These are phyloP conservation scores for Alviniconcha marisindica DNA, from an alignment of 1,140 invertebrate genomes.

Conservation along the genomic window DNA sequence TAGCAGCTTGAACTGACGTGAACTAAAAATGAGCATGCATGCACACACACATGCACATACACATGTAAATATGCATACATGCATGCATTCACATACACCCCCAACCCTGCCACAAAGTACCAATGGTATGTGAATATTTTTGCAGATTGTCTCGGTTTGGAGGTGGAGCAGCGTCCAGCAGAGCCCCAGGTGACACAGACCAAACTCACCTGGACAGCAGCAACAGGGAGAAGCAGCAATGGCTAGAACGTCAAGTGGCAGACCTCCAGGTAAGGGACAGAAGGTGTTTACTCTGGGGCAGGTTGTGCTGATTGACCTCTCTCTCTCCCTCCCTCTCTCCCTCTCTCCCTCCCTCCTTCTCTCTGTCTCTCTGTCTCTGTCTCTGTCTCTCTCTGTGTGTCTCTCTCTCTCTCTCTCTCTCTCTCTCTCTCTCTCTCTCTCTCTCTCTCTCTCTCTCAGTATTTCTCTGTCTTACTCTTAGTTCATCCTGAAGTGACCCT, in stretches of 20 bases:
- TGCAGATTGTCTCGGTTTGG: conserved; percentile 26
- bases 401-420: too few relatives aligned
- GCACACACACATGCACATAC: not conserved
- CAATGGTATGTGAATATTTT: too few relatives aligned
- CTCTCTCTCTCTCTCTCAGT: too few relatives aligned
- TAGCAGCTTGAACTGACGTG: too few relatives aligned
- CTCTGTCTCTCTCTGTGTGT: not conserved
- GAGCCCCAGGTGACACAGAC: not conserved
- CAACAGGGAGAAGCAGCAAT: conserved; percentile 11
- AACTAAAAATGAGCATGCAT: not conserved
- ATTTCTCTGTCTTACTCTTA: too few relatives aligned
- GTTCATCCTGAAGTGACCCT: too few relatives aligned
- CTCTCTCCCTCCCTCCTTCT: not conserved
- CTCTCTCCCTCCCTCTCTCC: too few relatives aligned
- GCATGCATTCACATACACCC: not conserved
- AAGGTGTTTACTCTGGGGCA: too few relatives aligned
- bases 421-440: too few relatives aligned
- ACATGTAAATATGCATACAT: not conserved
- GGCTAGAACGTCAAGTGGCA: conserved; percentile 31
- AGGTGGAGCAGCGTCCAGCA: not conserved
- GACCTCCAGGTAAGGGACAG: conserved; percentile 17
- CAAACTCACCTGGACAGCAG: not conserved
- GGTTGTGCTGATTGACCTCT: too few relatives aligned
- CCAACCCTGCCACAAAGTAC: too few relatives aligned
- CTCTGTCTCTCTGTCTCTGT: not conserved